Conservation (phyloP, 2,797 vertebrate species). For the Iguana delicatissima region DNA sequence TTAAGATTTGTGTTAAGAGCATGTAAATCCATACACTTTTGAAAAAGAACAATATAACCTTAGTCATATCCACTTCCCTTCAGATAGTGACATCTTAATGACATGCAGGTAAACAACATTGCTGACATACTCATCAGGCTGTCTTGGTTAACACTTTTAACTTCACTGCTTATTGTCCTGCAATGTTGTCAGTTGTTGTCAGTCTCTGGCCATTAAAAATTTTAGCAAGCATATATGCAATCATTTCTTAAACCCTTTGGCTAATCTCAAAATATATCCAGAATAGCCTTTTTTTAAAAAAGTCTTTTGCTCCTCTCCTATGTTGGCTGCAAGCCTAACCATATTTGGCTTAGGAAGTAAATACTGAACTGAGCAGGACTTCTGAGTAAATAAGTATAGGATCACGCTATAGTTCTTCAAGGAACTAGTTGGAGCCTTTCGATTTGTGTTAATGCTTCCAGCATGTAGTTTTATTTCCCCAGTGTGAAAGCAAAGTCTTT, state of each 20-base stretch:
- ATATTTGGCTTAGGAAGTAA: neutral
- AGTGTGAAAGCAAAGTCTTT: neutral
- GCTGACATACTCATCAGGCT: slow-evolving; percentile 42
- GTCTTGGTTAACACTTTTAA: slow-evolving; percentile 38
- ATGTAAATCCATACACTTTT: neutral
- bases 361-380: neutral
- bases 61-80: neutral
- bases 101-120: slow-evolving; percentile 46
- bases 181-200: slow-evolving; percentile 40
- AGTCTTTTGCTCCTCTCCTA: neutral
- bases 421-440: neutral
- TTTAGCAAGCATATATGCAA: neutral
- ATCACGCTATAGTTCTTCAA: neutral
- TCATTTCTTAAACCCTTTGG: neutral
- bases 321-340: neutral
- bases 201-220: slow-evolving; percentile 1
- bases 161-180: slow-evolving; percentile 23
- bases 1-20: neutral
- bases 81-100: neutral
- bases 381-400: neutral
- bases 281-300: neutral
- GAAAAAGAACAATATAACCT: neutral
- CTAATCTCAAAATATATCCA: slow-evolving; percentile 24
- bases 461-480: neutral
- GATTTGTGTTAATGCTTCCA: neutral